Percentiles rank a stretch among this genome's conserved stretches.
Evolutionary conservation across 2,888 invertebrate genomes (phyloP).

Genomic region (Heliconius cydno): DNA sequence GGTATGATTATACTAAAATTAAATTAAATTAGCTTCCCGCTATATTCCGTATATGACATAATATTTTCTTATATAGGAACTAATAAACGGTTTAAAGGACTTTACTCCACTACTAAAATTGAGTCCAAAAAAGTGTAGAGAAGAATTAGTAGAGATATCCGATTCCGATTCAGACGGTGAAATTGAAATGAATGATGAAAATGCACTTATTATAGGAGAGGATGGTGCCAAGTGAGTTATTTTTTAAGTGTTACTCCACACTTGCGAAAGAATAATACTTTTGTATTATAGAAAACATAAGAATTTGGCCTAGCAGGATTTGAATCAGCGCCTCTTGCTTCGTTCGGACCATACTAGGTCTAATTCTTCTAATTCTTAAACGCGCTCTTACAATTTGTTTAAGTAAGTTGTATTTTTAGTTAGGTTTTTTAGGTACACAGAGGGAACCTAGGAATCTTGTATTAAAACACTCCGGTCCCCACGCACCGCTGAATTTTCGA

Average conservation of each 20-base stretch:
- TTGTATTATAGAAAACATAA: neutral
- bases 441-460: no score
- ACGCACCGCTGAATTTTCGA: no score
- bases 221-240: constrained; percentile 61
- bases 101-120: constrained; percentile 61
- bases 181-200: constrained; percentile 43
- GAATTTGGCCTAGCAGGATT: neutral
- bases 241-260: no score
- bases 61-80: constrained; percentile 53
- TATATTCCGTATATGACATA: neutral
- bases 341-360: no score
- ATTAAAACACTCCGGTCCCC: no score
- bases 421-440: no score
- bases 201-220: constrained; percentile 56
- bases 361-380: no score
- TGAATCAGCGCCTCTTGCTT: neutral
- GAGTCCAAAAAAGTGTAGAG: constrained; percentile 54
- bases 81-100: constrained; percentile 63
- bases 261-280: neutral
- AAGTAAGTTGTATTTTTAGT: no score
- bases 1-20: constrained; percentile 52
- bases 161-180: constrained; percentile 78
- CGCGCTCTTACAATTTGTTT: no score
- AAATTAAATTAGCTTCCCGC: neutral
- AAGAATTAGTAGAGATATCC: constrained; percentile 73